A percentile compares a stretch with the other conserved stretches of the same genome.
These are phyloP conservation scores for Magallana angulata DNA, from an alignment of 1,140 invertebrate genomes.

Conservation along the genomic window DNA sequence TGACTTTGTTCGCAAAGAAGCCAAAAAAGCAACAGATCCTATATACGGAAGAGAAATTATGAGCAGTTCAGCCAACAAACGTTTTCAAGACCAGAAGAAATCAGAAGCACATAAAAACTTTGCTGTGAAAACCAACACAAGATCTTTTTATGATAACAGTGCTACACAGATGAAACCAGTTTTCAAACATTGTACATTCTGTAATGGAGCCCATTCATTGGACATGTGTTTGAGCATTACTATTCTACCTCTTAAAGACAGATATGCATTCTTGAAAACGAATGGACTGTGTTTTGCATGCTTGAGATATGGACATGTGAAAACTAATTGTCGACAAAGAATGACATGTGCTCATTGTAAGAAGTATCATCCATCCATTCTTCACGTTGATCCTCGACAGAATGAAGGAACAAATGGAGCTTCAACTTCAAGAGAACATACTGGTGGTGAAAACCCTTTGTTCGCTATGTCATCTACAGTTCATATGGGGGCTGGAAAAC, in stretches of 20 bases:
- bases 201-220: slow-evolving; percentile 1
- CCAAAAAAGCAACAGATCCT: neutral
- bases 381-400: slow-evolving; percentile 32
- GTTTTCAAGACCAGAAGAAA: neutral
- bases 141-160: neutral
- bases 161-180: neutral
- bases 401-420: neutral
- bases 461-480: neutral
- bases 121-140: neutral
- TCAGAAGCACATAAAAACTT: slow-evolving; percentile 30
- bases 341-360: slow-evolving; percentile 13
- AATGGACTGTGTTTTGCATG: slow-evolving; percentile 46
- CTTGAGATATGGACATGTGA: slow-evolving; percentile 43
- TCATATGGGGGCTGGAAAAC: slow-evolving; percentile 30
- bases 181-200: slow-evolving; percentile 15
- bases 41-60: slow-evolving; percentile 52
- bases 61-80: neutral
- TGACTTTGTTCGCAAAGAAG: slow-evolving; percentile 54
- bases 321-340: slow-evolving; percentile 28
- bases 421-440: neutral
- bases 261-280: slow-evolving; percentile 29
- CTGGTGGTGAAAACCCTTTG: neutral
- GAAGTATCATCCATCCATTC: slow-evolving; percentile 40
- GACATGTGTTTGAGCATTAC: neutral
- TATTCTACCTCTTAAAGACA: slow-evolving; percentile 1